Percentiles rank a stretch among this genome's conserved stretches.
Evolutionary conservation across 1,140 invertebrate genomes (phyloP).

Genomic region (Varroa destructor): DNA sequence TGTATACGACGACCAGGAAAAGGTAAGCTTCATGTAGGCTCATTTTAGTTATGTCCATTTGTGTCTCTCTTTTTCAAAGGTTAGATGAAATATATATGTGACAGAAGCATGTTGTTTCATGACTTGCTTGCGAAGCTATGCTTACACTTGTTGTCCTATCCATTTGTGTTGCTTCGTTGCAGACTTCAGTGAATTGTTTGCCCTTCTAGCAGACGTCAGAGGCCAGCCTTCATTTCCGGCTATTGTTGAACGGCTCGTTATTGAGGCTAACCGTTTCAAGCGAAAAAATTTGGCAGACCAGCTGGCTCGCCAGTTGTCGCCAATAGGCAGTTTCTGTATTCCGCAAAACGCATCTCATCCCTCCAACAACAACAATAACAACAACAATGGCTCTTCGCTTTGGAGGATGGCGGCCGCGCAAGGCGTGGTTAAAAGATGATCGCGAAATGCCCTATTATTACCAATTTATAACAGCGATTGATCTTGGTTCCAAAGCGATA

Average conservation of each 20-base stretch:
- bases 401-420: constrained; percentile 14
- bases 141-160: too few relatives aligned
- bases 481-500: too few relatives aligned
- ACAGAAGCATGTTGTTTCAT: too few relatives aligned
- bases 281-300: constrained; percentile 3
- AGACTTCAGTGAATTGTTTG: constrained; percentile 17
- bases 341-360: not conserved
- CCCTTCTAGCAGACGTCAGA: not conserved
- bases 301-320: constrained; percentile 1
- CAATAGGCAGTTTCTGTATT: not conserved
- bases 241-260: constrained; percentile 16
- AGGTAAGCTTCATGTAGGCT: not conserved
- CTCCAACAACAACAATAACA: too few relatives aligned
- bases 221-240: constrained; percentile 9
- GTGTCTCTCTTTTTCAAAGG: too few relatives aligned
- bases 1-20: constrained; percentile 22
- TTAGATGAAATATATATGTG: too few relatives aligned
- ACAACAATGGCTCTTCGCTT: constrained; percentile 15
- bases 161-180: not conserved
- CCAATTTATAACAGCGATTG: too few relatives aligned
- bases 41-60: too few relatives aligned
- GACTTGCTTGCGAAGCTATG: too few relatives aligned
- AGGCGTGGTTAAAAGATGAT: too few relatives aligned
- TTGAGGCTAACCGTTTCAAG: constrained; percentile 16
- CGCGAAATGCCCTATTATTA: too few relatives aligned